These are phyloP conservation scores for Phyllopteryx taeniolatus DNA, from an alignment of 2,113 vertebrate genomes.

Conservation along the genomic window DNA sequence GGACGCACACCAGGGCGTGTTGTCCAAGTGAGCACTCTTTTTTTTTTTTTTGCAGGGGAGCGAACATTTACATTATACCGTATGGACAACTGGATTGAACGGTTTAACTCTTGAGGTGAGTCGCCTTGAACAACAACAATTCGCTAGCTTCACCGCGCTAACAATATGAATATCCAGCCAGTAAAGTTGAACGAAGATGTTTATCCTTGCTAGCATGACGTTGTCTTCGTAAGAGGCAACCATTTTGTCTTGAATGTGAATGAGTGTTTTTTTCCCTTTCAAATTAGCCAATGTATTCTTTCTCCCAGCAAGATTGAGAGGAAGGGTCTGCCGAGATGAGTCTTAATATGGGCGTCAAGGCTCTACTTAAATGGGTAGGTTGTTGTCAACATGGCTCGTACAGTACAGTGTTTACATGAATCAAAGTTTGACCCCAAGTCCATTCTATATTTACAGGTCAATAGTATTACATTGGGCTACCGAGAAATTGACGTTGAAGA, in stretches of 20 bases:
- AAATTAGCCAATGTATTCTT: background rate
- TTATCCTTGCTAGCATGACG: background rate
- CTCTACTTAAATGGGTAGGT: slow-evolving; percentile 62
- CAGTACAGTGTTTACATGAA: background rate
- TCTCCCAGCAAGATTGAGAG: background rate
- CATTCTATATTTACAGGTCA: slow-evolving; percentile 69
- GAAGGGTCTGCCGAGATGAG: slow-evolving; percentile 42
- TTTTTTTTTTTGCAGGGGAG: no score
- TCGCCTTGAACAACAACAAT: background rate
- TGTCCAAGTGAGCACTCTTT: background rate
- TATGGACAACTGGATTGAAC: background rate
- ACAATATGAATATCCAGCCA: background rate
- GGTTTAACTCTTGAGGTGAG: background rate
- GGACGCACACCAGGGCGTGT: background rate
- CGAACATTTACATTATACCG: no score
- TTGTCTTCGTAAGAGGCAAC: background rate
- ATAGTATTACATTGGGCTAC: slow-evolving; percentile 70
- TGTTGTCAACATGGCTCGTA: accelerated
- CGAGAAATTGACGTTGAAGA: slow-evolving; percentile 55
- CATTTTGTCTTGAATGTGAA: background rate
- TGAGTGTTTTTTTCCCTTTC: background rate
- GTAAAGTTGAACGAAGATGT: background rate
- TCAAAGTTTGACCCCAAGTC: background rate
- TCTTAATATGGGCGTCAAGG: slow-evolving; percentile 42
- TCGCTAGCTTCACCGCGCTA: background rate